Evolutionary conservation across 2,888 invertebrate genomes (phyloP), one percentile per base, ranked within the genome.

Genomic region (Tenthredo scrophulariae): DNA sequence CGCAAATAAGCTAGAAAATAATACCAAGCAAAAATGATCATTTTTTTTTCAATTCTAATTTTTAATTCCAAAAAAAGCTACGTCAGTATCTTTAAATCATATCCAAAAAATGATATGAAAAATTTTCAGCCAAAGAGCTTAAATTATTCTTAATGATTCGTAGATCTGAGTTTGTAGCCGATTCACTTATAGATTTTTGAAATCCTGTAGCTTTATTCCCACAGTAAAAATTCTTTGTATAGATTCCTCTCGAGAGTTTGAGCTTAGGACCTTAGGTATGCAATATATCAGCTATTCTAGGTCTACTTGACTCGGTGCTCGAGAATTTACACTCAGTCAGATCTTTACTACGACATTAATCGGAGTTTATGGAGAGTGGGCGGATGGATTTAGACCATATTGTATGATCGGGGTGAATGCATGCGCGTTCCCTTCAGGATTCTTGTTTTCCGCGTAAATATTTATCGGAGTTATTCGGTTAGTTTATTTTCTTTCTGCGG

Each of bases 311-410:
- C 67, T 67, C 33, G 67, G 67, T 33, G 6, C 67, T 33, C 33
- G 33, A 33, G 33, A 26, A 67, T 33, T 13, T 33, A 74, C 18
- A 43, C 72, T 40, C 37, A 70, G 72, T 40, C 72, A 18, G 67
- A 67, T 67, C 22, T 74, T 74, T 74, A 43, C 72, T 43, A 74
- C 72, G 72, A 74, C 72, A 74, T 74, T 74, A 74, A 74, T 74
- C 72, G 72, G 40, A 74, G 72, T 74, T 74, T 74, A 74, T 74
- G 72, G 13, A n/a, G 43, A 74, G 72, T 74, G 72, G 72, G 72
- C 72, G 72, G 72, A 40, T 43, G 72, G 40, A 74, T 74, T 74
- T 40, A 74, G 72, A 74, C 72, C 72, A 74, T 43, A 74, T 74
- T 74, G 18, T 43, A 43, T 15, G 13, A 46, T 74, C 40, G n/a